Base-by-base conservation (phyloP, 2,113 vertebrate species). In the Hepsetus odoe region DNA sequence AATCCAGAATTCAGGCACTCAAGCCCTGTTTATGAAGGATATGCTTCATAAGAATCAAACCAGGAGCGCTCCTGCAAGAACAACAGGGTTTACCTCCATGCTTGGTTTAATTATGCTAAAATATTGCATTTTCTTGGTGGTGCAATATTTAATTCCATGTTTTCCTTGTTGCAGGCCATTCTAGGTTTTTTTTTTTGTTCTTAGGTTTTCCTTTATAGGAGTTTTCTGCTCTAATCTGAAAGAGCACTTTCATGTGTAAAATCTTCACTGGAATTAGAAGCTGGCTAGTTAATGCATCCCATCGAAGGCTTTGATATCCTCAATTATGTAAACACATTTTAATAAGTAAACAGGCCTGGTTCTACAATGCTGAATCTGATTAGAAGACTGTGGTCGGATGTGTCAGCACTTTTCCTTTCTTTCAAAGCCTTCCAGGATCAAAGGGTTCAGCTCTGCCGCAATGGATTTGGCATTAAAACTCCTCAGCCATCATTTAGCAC, bases 291-390 rank as follows among this genome's bases (percentile, higher is more conserved):
- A 81, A 79, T 83, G 80, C 53, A 79, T 66, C 77, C 58, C 71
- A 83, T 71, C 70, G 69, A 81, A 81, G 72, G 71, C 84, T 87
- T 87, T 88, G 83, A 85, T 87, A 85, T 84, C n/a, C 59, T 46
- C 78, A 80, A 87, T 86, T 85, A 86, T 86, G 80, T 82, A 86
- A 87, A 86, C 82, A 82, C 77, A 80, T 70, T 85, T 87, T 81
- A 85, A 85, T 79, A 86, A 85, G 83, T 82, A 85, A 86, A 86
- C 80, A 87, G 85, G 75, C 72, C 55, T 53, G 42, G 46, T 76
- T 42, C 68, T 77, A 74, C 46, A 46, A 40, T 81, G 76, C 66
- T 74, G 73, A 83, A 82, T 81, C 72, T 86, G 80, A 84, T 88
- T 80, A 84, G 74, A 59, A 67, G 61, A 51, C n/a, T 30, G 70